A percentile compares a stretch with the other conserved stretches of the same genome.
These are phyloP conservation scores for Hoplostethus atlanticus DNA, from an alignment of 2,797 vertebrate species.

Conservation along the genomic window DNA sequence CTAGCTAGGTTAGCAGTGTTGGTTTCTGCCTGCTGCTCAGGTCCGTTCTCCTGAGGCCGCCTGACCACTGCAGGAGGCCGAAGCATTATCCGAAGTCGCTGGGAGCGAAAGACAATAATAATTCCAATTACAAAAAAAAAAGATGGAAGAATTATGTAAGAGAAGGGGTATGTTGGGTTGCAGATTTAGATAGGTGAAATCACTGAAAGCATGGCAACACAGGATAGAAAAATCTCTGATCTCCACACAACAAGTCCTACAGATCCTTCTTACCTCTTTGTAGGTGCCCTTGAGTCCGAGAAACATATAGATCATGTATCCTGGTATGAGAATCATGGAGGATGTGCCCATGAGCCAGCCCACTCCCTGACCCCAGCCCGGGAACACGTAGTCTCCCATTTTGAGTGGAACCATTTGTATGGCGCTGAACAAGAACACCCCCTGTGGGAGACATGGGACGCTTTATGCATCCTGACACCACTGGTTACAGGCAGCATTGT, in stretches of 20 bases:
- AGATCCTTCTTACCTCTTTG: constrained; percentile 91
- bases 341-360: constrained; percentile 99
- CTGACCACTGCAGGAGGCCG: constrained; percentile 89
- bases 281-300: constrained; percentile 95
- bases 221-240: neutral
- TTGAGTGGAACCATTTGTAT: constrained; percentile 98
- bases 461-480: constrained; percentile 76
- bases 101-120: constrained; percentile 29
- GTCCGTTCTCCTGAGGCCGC: constrained; percentile 91
- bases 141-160: neutral
- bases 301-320: constrained; percentile 98
- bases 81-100: constrained; percentile 97
- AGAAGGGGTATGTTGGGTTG: neutral
- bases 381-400: constrained; percentile 97
- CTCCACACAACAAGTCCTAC: constrained; percentile 6
- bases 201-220: neutral
- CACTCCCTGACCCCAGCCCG: constrained; percentile 97
- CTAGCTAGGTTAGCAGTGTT: constrained; percentile 74
- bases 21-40: constrained; percentile 92
- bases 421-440: constrained; percentile 98
- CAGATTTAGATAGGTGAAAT: neutral
- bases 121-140: constrained; percentile 4
- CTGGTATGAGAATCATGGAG: constrained; percentile 98
- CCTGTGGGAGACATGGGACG: constrained; percentile 85
- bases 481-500: constrained; percentile 42